A percentile compares a stretch with the other conserved stretches of the same genome.
These are phyloP conservation scores for Telmatherina bonti DNA, from an alignment of 2,797 vertebrate genomes.

Conservation along the genomic window DNA sequence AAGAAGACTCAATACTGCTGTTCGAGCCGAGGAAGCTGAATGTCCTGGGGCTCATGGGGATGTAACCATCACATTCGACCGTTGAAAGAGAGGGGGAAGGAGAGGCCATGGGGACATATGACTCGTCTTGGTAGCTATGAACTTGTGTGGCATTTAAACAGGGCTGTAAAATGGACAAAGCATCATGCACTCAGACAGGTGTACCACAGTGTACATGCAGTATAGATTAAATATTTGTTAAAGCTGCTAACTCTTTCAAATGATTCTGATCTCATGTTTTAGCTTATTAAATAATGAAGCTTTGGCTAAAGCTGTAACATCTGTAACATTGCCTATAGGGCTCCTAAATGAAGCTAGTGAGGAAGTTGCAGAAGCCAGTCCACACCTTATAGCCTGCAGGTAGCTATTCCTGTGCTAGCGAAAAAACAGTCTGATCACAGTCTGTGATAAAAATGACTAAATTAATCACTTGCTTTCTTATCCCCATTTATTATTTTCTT, in stretches of 20 bases:
- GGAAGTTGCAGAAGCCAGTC: not conserved
- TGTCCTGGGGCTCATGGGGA: slow-evolving; percentile 90
- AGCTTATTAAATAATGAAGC: not conserved
- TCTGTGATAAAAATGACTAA: not conserved
- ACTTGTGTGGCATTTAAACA: slow-evolving; percentile 76
- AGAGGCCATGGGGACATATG: slow-evolving; percentile 92
- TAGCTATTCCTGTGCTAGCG: not conserved
- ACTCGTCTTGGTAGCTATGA: slow-evolving; percentile 82
- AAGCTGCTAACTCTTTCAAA: not conserved
- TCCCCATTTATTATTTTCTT: not conserved
- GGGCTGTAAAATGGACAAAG: slow-evolving; percentile 76
- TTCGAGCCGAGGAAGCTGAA: slow-evolving; percentile 70
- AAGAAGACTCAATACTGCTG: slow-evolving; percentile 54
- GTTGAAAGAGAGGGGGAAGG: slow-evolving; percentile 64
- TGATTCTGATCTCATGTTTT: not conserved
- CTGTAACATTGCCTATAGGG: not conserved
- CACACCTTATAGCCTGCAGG: not conserved
- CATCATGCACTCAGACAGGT: slow-evolving; percentile 42
- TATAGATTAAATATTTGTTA: slow-evolving; percentile 4
- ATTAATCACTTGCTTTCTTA: not conserved
- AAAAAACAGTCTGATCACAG: not conserved
- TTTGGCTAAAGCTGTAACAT: not conserved
- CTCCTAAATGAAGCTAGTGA: not conserved
- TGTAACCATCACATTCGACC: slow-evolving; percentile 87
- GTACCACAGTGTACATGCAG: not conserved